These are phyloP conservation scores for Botia kubotai DNA, from an alignment of 2,797 vertebrate genomes.

Conservation along the genomic window DNA sequence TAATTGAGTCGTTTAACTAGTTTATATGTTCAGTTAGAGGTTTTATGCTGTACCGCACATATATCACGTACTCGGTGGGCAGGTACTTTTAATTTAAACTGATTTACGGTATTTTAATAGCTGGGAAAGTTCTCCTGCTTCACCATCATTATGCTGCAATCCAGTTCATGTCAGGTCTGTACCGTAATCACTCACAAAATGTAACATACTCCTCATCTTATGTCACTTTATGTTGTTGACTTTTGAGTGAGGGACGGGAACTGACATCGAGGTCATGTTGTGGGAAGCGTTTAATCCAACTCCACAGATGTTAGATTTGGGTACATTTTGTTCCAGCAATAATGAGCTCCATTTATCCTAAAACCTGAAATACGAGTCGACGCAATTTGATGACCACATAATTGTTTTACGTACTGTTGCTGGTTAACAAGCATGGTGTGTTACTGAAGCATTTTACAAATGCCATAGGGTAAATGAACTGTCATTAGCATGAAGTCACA, in stretches of 20 bases:
- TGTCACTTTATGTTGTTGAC: slow-evolving; percentile 31
- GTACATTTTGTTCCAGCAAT: background rate
- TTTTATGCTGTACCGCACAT: background rate
- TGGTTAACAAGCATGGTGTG: background rate
- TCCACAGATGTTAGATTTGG: background rate
- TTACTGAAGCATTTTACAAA: slow-evolving; percentile 1
- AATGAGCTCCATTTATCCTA: background rate
- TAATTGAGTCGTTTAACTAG: background rate
- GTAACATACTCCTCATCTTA: background rate
- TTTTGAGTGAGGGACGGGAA: background rate
- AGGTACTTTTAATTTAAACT: background rate
- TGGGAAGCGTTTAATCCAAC: background rate
- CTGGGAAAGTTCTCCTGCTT: background rate
- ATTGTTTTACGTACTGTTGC: background rate
- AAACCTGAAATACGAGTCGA: slow-evolving; percentile 31
- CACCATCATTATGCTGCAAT: background rate
- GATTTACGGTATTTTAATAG: background rate
- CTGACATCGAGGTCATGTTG: slow-evolving; percentile 8
- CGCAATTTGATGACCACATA: slow-evolving; percentile 4
- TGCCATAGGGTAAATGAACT: background rate
- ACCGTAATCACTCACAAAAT: background rate
- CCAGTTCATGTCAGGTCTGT: background rate
- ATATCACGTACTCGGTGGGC: background rate
- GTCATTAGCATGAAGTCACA: background rate
- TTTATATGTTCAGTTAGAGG: background rate